phyloP scores from a whole-genome alignment of 2,113 vertebrate species.

The Probosciger aterrimus region DNA sequence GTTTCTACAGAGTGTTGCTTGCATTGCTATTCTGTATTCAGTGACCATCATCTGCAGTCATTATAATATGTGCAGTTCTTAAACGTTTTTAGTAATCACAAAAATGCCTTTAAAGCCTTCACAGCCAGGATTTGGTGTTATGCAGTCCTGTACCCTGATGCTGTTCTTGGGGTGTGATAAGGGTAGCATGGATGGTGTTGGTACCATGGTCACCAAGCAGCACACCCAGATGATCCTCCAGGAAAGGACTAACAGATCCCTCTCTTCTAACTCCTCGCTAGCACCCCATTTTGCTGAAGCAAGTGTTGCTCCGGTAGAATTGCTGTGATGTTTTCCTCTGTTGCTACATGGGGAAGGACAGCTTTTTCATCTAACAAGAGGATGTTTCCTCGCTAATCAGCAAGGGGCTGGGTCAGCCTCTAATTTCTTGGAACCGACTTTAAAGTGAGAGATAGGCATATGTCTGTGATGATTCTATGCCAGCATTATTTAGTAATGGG shows the following conservation, averaged over 20 bases:
- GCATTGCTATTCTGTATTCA: rapidly evolving
- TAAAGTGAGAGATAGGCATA: background rate
- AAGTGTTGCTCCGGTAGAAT: background rate
- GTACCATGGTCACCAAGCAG: rapidly evolving
- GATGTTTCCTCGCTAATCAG: background rate
- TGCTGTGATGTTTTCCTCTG: background rate
- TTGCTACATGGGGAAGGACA: background rate
- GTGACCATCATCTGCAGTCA: background rate
- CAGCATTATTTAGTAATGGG: background rate
- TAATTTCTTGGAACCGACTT: background rate
- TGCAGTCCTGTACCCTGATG: rapidly evolving
- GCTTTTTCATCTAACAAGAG: background rate
- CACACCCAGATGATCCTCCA: background rate
- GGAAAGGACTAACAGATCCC: background rate
- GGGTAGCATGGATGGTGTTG: rapidly evolving
- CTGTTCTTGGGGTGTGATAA: background rate
- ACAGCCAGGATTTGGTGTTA: background rate
- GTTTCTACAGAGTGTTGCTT: background rate
- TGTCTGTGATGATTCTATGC: background rate
- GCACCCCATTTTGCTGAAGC: background rate
- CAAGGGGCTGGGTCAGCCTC: background rate
- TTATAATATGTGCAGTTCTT: rapidly evolving
- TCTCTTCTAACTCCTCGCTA: background rate
- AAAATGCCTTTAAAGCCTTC: background rate
- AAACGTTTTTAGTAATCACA: too few species aligned